Conservation (phyloP, 2,113 vertebrate genomes). For the Lampris megalopsis region DNA sequence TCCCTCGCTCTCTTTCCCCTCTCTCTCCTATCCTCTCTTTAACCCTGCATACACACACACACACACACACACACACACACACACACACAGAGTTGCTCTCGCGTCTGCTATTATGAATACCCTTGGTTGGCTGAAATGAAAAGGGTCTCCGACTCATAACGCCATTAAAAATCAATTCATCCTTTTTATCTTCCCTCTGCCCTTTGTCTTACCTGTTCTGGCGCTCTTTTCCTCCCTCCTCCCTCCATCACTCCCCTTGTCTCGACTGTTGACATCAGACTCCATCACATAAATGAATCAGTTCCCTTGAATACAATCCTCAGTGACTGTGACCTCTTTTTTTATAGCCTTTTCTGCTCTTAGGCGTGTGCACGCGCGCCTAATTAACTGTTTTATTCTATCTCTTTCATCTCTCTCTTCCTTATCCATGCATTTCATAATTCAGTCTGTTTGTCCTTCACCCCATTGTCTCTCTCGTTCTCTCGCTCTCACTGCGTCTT, state of each 20-base stretch:
- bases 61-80: neutral
- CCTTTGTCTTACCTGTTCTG: slow-evolving; percentile 26
- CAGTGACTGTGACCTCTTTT: slow-evolving; percentile 9
- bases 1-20: slow-evolving; percentile 2
- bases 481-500: too few species aligned
- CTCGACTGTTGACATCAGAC: slow-evolving; percentile 28
- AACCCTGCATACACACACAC: neutral
- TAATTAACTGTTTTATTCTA: too few species aligned
- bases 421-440: too few species aligned
- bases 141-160: slow-evolving; percentile 49
- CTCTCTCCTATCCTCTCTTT: neutral
- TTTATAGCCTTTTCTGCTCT: slow-evolving; percentile 33
- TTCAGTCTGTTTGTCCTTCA: too few species aligned
- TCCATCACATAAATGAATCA: slow-evolving; percentile 50
- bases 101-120: slow-evolving; percentile 46
- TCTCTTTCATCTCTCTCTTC: too few species aligned
- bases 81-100: slow-evolving; percentile 29
- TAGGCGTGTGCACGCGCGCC: neutral
- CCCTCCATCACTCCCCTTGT: slow-evolving; percentile 20
- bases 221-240: slow-evolving; percentile 21
- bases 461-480: too few species aligned
- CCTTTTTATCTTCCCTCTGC: slow-evolving; percentile 37
- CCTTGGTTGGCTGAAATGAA: slow-evolving; percentile 48
- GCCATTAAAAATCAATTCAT: slow-evolving; percentile 61
- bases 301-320: slow-evolving; percentile 33